phyloP scores from a whole-genome alignment of 2,797 vertebrate species.

The Notoglanidium macrostoma region DNA sequence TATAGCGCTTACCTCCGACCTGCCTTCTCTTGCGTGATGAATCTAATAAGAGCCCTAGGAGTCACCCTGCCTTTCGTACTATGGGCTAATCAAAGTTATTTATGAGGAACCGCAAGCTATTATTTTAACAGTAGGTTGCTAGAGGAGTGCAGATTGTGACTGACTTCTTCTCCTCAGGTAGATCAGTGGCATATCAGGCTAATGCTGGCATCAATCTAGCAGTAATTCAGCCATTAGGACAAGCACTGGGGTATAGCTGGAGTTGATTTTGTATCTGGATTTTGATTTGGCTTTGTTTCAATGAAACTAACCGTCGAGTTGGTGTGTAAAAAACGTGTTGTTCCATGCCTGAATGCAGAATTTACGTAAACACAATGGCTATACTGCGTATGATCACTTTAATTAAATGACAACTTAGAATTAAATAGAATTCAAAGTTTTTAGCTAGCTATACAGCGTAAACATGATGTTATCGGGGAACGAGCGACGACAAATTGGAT shows the following conservation, averaged over 20 bases:
- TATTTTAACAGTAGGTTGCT: conserved; percentile 39
- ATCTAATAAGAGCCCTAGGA: conserved; percentile 55
- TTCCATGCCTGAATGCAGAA: neutral
- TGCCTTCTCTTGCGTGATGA: conserved; percentile 59
- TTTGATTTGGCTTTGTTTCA: neutral
- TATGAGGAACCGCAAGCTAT: conserved; percentile 55
- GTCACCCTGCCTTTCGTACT: conserved; percentile 52
- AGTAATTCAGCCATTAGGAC: conserved; percentile 21
- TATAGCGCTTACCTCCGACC: conserved; percentile 48
- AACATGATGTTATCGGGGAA: neutral
- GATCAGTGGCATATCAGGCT: conserved; percentile 25
- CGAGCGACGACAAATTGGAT: neutral
- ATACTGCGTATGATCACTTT: too few relatives aligned
- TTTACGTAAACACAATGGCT: neutral
- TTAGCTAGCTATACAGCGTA: neutral
- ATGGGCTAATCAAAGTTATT: conserved; percentile 68
- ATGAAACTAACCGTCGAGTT: neutral
- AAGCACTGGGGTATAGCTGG: neutral
- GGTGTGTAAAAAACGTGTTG: too few relatives aligned
- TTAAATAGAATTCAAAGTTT: too few relatives aligned
- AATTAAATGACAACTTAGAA: too few relatives aligned
- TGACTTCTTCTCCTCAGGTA: conserved; percentile 38
- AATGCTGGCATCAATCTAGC: conserved; percentile 41
- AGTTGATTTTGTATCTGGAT: neutral
- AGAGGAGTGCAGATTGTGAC: conserved; percentile 27